Base-by-base conservation (phyloP, 1,140 invertebrate genomes). In the Drosophila melanica region DNA sequence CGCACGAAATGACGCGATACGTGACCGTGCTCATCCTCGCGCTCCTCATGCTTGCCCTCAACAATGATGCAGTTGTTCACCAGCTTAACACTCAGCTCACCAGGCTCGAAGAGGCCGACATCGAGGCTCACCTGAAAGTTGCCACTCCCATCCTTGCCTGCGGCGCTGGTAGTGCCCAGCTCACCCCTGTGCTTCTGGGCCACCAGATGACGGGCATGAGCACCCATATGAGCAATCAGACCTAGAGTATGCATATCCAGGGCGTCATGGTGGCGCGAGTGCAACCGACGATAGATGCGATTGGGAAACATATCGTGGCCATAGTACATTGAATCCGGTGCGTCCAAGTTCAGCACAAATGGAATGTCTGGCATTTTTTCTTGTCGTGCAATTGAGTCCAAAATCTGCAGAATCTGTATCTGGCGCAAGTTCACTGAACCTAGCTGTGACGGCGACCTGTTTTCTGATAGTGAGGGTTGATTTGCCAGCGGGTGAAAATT, bases 71-170 rank as follows among this genome's bases (percentile, higher is more conserved):
- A 93, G 42, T 95, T 94, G 67, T 96, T 95, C 0, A 95, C 92
- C 1, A 95, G 94, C 90, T 96, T 97, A 0, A 97, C 96, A 14
- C 92, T 94, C 16, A 97, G 94, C 92, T 97, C 96, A 57, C 96
- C 94, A 0, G 96, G 96, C 30, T 94, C 93, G 92, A 94, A 96
- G 41, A 96, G 94, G 10, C 95, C 93, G 5, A 96, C 94, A 78
- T 96, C 95, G 50, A 96, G 90, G 62, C 94, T 93, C 41, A 95
- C 93, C 77, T 94, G 92, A 64, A 94, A 93, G 42, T 90, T 90
- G 6, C 76, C 76, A 35, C 70, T 44, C 14, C 81, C 75, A 42
- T 85, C 76, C 41, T 72, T 70, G 16, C 73, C 75, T 27, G 48
- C 45, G 4, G 93, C 92, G 3, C 66, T 70, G 4, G 37, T 23